A percentile compares a stretch with the other conserved stretches of the same genome.
Evolutionary conservation across 2,888 invertebrate species (phyloP).

Genomic region (Trisateles emortualis): DNA sequence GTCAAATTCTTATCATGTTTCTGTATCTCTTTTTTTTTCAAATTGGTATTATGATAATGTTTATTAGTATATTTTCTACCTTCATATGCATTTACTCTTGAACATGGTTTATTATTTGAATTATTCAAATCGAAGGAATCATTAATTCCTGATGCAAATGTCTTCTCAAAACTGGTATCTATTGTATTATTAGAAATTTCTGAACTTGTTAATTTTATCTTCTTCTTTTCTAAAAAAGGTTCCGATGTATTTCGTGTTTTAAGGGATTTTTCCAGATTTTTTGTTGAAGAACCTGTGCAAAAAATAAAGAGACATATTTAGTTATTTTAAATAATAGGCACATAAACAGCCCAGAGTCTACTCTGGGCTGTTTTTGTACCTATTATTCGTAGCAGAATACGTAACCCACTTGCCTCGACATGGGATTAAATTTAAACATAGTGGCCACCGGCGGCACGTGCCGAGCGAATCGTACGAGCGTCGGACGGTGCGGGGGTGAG

Average conservation of each 20-base stretch:
- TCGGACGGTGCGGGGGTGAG: no score
- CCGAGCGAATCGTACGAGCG: no score
- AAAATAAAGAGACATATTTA: no score
- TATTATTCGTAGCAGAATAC: no score
- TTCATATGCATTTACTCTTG: conserved; percentile 59
- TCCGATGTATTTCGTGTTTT: conserved; percentile 4
- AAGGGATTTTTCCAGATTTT: not conserved
- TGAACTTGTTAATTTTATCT: not conserved
- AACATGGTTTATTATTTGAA: no score
- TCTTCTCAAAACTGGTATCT: not conserved
- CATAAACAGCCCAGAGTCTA: no score
- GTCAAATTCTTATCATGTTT: conserved; percentile 65
- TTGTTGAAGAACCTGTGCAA: not conserved
- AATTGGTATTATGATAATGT: conserved; percentile 65
- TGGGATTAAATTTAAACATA: no score
- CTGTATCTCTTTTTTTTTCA: conserved; percentile 71
- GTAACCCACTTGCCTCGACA: no score
- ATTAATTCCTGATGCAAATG: conserved; percentile 19
- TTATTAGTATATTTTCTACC: conserved; percentile 63
- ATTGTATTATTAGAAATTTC: not conserved
- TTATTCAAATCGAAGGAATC: conserved; percentile 20
- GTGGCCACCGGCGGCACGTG: no score
- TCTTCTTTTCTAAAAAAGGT: not conserved
- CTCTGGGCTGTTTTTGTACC: no score
- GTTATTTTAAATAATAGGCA: no score